phyloP scores from a whole-genome alignment of 1,140 invertebrate genomes.

The Steinernema khuongi region DNA sequence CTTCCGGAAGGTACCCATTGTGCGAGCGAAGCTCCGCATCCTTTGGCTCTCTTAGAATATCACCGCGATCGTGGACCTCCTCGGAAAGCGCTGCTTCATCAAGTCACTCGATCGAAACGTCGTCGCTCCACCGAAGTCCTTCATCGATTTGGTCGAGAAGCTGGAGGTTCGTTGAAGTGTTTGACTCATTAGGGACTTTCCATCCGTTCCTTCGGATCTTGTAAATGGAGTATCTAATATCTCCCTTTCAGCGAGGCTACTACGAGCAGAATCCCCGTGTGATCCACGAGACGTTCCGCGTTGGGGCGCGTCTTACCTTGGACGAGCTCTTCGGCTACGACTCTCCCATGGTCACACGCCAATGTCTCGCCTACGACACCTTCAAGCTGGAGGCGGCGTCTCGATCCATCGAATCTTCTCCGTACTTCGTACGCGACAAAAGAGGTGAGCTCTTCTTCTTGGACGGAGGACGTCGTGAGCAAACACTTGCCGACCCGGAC shows the following conservation, averaged over 20 bases:
- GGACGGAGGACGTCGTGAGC: constrained; percentile 12
- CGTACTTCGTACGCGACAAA: constrained; percentile 33
- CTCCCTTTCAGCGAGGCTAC: constrained; percentile 51
- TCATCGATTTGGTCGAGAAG: constrained; percentile 59
- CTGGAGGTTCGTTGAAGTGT: constrained; percentile 47
- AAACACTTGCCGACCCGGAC: not conserved
- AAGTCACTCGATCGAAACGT: constrained; percentile 57
- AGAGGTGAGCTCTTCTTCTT: constrained; percentile 31
- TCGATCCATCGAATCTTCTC: constrained; percentile 23
- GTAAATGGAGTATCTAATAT: constrained; percentile 18
- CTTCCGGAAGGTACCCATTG: constrained; percentile 56
- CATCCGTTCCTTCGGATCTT: constrained; percentile 1
- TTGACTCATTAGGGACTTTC: not conserved
- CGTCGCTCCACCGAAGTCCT: constrained; percentile 59
- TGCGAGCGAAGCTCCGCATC: not conserved
- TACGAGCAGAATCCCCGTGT: constrained; percentile 57
- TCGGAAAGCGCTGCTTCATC: constrained; percentile 58
- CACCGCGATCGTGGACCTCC: constrained; percentile 60
- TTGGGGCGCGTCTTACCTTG: constrained; percentile 42
- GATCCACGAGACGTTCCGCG: constrained; percentile 54
- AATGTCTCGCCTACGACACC: constrained; percentile 36
- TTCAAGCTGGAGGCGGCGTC: constrained; percentile 26
- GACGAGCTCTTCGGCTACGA: constrained; percentile 48
- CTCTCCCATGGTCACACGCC: constrained; percentile 48
- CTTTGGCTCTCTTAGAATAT: constrained; percentile 53